A percentile compares a stretch with the other conserved stretches of the same genome.
Conservation (phyloP, 2,113 vertebrate genomes). For the Columba livia region DNA sequence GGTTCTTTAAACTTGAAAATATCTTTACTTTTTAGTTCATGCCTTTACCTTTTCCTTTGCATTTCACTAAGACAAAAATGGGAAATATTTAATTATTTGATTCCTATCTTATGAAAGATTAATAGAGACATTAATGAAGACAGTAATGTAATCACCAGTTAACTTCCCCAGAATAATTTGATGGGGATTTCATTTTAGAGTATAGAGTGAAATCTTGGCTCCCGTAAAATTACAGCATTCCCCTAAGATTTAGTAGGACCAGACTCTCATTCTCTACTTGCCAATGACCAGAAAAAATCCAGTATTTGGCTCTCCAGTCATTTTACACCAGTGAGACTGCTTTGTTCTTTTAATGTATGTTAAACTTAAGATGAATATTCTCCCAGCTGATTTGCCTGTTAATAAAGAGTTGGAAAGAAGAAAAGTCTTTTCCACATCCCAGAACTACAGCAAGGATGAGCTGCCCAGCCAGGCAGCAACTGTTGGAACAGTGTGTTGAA, state of each 20-base stretch:
- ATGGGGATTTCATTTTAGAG: conserved; percentile 14
- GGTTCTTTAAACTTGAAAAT: conserved; percentile 59
- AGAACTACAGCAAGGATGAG: not conserved
- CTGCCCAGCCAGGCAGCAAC: not conserved
- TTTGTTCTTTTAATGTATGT: not conserved
- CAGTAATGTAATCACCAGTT: conserved; percentile 30
- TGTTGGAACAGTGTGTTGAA: not conserved
- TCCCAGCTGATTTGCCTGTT: not conserved
- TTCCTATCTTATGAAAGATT: conserved; percentile 63
- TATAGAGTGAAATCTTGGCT: conserved; percentile 1
- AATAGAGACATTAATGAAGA: conserved; percentile 54
- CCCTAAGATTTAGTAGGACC: not conserved
- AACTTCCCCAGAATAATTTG: conserved; percentile 43
- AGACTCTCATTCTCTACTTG: conserved; percentile 7
- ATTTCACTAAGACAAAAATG: conserved; percentile 64
- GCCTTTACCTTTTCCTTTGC: conserved; percentile 65
- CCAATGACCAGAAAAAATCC: not conserved
- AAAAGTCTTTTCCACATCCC: not conserved
- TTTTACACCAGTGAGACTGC: not conserved
- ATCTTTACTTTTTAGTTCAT: conserved; percentile 65
- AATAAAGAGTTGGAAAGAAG: not conserved
- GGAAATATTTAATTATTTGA: conserved; percentile 69
- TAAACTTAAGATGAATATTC: not conserved
- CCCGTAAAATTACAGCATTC: not conserved
- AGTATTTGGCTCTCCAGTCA: not conserved